These are phyloP conservation scores for Staurois parvus DNA, from an alignment of 2,797 vertebrate genomes.

Conservation along the genomic window DNA sequence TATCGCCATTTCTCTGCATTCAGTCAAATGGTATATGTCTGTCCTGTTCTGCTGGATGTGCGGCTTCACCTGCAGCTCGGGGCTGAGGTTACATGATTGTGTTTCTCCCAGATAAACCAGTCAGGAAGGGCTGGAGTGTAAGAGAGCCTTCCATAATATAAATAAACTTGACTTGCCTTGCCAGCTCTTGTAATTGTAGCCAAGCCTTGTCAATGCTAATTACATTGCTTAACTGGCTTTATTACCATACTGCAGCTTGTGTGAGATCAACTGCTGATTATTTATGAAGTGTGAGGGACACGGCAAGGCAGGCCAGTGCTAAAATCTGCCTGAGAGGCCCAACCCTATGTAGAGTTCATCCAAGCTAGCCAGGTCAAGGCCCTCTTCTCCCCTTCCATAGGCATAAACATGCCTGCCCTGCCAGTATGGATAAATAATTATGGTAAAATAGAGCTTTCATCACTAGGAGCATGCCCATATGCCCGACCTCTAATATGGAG, in stretches of 20 bases:
- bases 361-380: too few relatives aligned
- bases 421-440: too few relatives aligned
- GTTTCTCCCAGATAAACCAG: not conserved
- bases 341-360: too few relatives aligned
- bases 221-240: slow-evolving; percentile 23
- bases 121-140: not conserved
- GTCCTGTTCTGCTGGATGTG: too few relatives aligned
- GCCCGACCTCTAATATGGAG: too few relatives aligned
- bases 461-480: too few relatives aligned
- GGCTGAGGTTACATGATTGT: slow-evolving; percentile 11
- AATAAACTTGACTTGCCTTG: slow-evolving; percentile 28
- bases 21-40: too few relatives aligned
- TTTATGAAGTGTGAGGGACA: slow-evolving; percentile 37
- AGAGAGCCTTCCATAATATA: slow-evolving; percentile 8
- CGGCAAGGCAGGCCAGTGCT: not conserved
- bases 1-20: too few relatives aligned
- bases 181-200: slow-evolving; percentile 45
- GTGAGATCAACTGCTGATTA: slow-evolving; percentile 17
- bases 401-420: too few relatives aligned
- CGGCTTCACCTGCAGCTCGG: not conserved
- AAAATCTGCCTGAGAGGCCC: too few relatives aligned
- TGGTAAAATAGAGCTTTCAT: too few relatives aligned
- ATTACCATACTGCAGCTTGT: slow-evolving; percentile 16
- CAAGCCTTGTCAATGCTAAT: slow-evolving; percentile 31
- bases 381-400: too few relatives aligned